Evolutionary conservation across 2,113 vertebrate genomes (phyloP).

Genomic region (Naja naja): DNA sequence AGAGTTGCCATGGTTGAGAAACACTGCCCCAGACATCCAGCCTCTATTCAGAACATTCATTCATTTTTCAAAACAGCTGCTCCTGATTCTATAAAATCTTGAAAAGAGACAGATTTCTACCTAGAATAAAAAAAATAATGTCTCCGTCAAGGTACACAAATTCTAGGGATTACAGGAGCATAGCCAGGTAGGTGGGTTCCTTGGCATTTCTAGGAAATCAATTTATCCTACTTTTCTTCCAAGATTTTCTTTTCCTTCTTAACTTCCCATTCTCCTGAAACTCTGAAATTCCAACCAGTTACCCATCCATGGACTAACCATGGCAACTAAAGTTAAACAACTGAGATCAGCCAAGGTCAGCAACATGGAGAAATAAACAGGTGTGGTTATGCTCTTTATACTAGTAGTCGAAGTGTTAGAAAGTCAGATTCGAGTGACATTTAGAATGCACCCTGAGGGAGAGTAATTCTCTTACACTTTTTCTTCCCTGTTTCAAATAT

Average conservation of each 20-base stretch:
- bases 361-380: background rate
- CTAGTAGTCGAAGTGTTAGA: background rate
- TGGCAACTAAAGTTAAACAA: background rate
- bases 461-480: background rate
- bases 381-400: background rate
- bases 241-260: background rate
- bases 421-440: background rate
- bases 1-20: background rate
- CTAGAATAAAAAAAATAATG: background rate
- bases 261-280: background rate
- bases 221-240: background rate
- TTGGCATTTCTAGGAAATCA: background rate
- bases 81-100: background rate
- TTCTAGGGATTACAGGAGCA: background rate
- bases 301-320: background rate
- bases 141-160: background rate
- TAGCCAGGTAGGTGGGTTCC: background rate
- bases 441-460: background rate
- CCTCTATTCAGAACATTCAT: background rate
- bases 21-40: background rate
- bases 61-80: background rate
- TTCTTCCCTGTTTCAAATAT: background rate
- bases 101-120: background rate
- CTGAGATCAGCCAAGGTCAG: background rate
- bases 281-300: background rate